Percentiles rank a stretch among this genome's conserved stretches.
phyloP scores from a whole-genome alignment of 2,113 vertebrate species.

The Sterna hirundo region DNA sequence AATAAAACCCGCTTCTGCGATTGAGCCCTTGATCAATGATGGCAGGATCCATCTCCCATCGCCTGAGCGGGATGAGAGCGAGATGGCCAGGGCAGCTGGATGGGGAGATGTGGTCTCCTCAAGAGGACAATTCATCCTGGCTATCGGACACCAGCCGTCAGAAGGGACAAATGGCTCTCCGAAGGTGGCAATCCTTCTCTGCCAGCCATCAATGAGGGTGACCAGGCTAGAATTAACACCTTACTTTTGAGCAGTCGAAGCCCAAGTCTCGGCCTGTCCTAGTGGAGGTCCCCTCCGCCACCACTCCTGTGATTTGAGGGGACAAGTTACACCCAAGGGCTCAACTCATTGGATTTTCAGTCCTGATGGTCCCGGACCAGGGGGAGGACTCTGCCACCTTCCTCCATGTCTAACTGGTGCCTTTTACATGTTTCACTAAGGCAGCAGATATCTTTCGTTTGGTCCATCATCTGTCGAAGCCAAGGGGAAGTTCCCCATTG shows the following conservation, averaged over 20 bases:
- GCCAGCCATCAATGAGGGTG: neutral
- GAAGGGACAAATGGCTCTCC: constrained; percentile 8
- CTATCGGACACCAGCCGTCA: neutral
- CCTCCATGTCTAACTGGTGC: accelerated
- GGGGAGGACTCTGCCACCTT: neutral
- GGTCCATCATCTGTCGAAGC: neutral
- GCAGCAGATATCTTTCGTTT: neutral
- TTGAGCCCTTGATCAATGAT: neutral
- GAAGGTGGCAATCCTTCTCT: neutral
- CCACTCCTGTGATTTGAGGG: accelerated
- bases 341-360: accelerated
- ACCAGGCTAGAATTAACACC: neutral
- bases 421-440: neutral
- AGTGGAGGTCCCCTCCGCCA: neutral
- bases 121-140: neutral
- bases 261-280: neutral
- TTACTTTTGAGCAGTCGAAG: neutral
- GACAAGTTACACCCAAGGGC: neutral
- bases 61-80: accelerated
- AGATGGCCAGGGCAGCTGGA: neutral
- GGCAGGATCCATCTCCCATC: neutral
- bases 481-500: neutral
- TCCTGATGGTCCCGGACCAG: neutral
- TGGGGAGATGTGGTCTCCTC: neutral
- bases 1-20: neutral